These are phyloP conservation scores for Nylanderia fulva DNA, from an alignment of 1,140 invertebrate genomes.

Conservation along the genomic window DNA sequence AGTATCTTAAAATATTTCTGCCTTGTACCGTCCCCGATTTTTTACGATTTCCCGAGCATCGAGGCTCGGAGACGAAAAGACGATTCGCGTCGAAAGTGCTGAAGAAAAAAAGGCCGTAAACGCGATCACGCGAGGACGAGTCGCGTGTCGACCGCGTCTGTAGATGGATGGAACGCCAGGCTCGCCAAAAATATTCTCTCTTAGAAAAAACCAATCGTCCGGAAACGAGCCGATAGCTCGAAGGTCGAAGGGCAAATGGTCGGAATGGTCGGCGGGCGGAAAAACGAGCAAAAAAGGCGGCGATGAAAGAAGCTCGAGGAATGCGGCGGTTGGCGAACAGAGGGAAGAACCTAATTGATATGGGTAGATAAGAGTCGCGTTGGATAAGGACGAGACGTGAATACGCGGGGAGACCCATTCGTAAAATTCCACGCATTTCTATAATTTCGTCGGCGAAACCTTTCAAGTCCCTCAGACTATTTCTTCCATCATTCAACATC, in stretches of 20 bases:
- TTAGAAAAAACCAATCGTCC: conserved; percentile 47
- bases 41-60: conserved; percentile 22
- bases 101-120: conserved; percentile 18
- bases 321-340: conserved; percentile 41
- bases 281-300: background rate
- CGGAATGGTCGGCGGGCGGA: background rate
- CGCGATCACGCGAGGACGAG: background rate
- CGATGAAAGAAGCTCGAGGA: conserved; percentile 52
- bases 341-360: conserved; percentile 67
- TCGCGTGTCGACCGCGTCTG: conserved; percentile 9
- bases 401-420: conserved; percentile 45
- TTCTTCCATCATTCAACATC: background rate
- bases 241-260: conserved; percentile 46
- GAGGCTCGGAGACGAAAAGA: conserved; percentile 17
- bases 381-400: conserved; percentile 53
- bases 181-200: conserved; percentile 35
- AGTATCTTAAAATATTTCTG: background rate
- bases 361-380: conserved; percentile 61
- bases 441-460: background rate
- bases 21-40: background rate
- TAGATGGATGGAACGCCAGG: conserved; percentile 1
- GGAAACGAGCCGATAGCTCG: conserved; percentile 45
- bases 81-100: conserved; percentile 14
- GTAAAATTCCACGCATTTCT: conserved; percentile 37
- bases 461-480: background rate